Base-by-base conservation (phyloP, 2,113 vertebrate genomes). In the Pungitius pungitius region DNA sequence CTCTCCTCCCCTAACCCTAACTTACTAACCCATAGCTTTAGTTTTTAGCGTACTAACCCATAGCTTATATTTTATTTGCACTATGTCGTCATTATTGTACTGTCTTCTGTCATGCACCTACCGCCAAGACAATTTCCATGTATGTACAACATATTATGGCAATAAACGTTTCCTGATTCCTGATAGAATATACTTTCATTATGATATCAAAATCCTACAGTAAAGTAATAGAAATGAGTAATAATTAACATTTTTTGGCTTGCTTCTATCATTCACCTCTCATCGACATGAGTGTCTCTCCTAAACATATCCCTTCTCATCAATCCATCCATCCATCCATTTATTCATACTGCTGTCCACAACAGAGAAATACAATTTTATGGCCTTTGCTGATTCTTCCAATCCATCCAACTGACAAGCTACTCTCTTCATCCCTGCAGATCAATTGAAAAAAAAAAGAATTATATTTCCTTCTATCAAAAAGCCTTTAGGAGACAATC, bases 401-500 rank as follows among this genome's bases (percentile, higher is more conserved):
- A 8, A 47, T 18, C 54, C 51, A 72, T 75, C 73, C 39, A 69
- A 6, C 43, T 57, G 60, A 73, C 72, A 69, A 15, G 47, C 18
- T 2, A 8, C 40, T 66, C n/a, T 52, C 55, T 73, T 81, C 49
- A 69, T 84, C 70, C 64, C 64, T 30, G 51, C 74, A 69, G 68
- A 77, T 58, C 58, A 82, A 30, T 22, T 72, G 64, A n/a, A n/a
- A 72, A 78, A 73, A 70, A 7, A 59, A n/a, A 55, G 35, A 69
- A 76, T n/a, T 76, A 83, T 78, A 84, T 78, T 82, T 69, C 43
- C 24, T 54, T 81, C 70, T 18, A 75, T 83, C 70, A 75, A 33
- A 18, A 70, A 75, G 84, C 81, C 82, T 88, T 88, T 84, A 88
- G 62, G 66, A 71, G 47, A 77, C 75, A 49, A 52, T 82, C 84